A percentile compares a stretch with the other conserved stretches of the same genome.
Conservation (phyloP, 1,140 invertebrate genomes). For the Pseudomyrmex flavicornis region DNA sequence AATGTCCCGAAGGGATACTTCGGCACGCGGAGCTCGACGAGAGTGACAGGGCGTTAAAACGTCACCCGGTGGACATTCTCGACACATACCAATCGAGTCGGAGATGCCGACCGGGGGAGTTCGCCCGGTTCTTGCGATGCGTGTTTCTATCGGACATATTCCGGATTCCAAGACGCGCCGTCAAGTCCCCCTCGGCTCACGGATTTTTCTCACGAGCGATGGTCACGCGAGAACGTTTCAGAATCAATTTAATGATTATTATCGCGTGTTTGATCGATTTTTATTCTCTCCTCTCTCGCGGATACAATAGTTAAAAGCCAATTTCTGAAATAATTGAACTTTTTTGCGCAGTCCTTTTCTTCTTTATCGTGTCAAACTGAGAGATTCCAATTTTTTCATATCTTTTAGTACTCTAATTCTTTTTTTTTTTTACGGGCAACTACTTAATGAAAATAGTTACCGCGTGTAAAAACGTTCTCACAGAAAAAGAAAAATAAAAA, state of each 20-base stretch:
- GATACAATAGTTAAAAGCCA: background rate
- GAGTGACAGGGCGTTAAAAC: conserved; percentile 78
- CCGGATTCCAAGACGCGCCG: conserved; percentile 75
- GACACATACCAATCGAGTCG: conserved; percentile 77
- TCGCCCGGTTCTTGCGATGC: conserved; percentile 54
- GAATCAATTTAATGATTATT: conserved; percentile 16
- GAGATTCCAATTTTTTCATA: background rate
- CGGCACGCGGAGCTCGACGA: conserved; percentile 65
- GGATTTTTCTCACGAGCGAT: conserved; percentile 45
- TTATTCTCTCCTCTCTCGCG: background rate
- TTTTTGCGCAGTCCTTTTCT: background rate
- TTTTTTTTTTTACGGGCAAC: background rate
- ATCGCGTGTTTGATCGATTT: background rate
- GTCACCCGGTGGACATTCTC: conserved; percentile 78
- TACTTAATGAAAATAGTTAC: conserved; percentile 1
- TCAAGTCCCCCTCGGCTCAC: conserved; percentile 38
- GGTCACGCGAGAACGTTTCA: conserved; percentile 33
- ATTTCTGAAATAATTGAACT: background rate
- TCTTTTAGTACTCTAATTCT: background rate
- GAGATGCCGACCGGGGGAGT: conserved; percentile 57
- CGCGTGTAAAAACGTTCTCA: background rate
- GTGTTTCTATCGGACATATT: conserved; percentile 68
- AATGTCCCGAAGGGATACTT: conserved; percentile 69
- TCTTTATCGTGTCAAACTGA: background rate
- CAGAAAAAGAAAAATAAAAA: background rate